A percentile compares a stretch with the other conserved stretches of the same genome.
Conservation (phyloP, 2,888 invertebrate species). For the Agriotes lineatus region DNA sequence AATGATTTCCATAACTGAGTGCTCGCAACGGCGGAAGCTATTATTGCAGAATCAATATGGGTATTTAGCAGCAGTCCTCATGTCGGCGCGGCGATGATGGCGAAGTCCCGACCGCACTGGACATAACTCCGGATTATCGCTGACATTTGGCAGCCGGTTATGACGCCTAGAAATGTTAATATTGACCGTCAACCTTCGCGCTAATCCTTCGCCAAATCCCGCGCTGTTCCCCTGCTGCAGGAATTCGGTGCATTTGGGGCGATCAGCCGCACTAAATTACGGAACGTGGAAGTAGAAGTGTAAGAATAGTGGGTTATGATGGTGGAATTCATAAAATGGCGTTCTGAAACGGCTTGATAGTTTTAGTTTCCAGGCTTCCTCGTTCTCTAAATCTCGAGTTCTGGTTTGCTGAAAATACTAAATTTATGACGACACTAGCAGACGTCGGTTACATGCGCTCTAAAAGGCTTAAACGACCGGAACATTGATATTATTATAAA, state of each 20-base stretch:
- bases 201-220: slow-evolving; percentile 39
- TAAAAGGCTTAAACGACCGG: too few relatives aligned
- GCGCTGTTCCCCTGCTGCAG: slow-evolving; percentile 1
- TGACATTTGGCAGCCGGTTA: slow-evolving; percentile 62
- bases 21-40: slow-evolving; percentile 52
- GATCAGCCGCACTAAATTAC: too few relatives aligned
- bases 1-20: slow-evolving; percentile 54
- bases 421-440: too few relatives aligned
- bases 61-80: slow-evolving; percentile 46
- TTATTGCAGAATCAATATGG: slow-evolving; percentile 54
- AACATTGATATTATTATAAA: too few relatives aligned
- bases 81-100: slow-evolving; percentile 45
- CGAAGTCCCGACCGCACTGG: slow-evolving; percentile 54
- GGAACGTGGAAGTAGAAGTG: too few relatives aligned
- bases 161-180: slow-evolving; percentile 64
- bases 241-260: not conserved
- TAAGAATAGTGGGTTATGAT: too few relatives aligned
- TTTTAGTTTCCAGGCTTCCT: too few relatives aligned
- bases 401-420: too few relatives aligned
- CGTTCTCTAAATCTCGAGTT: too few relatives aligned
- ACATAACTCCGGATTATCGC: slow-evolving; percentile 62
- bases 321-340: too few relatives aligned
- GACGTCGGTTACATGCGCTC: too few relatives aligned
- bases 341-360: too few relatives aligned
- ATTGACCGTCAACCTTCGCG: slow-evolving; percentile 58